Base-by-base conservation (phyloP, 2,888 invertebrate species). In the Cheilosia vernalis region DNA sequence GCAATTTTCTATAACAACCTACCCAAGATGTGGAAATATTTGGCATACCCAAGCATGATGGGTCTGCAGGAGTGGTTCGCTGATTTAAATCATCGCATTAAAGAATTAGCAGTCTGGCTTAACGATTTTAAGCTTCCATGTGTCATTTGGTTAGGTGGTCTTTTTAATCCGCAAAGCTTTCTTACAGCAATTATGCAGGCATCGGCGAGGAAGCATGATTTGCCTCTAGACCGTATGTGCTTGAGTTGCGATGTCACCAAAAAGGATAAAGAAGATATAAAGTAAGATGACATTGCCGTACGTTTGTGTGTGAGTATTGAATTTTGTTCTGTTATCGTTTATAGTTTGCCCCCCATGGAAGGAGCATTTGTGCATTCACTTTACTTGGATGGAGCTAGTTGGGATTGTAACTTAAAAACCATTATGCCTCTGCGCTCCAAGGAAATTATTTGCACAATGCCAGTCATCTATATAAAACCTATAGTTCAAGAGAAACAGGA, bases 181-280 rank as follows among this genome's bases (percentile, higher is more conserved):
- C 93, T 99, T 69, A 99, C 98, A 0, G 98, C 98, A 77, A 98
- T 99, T 90, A 98, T 98, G 98, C 99, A 99, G 93, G 98, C 97
- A 92, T 98, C 98, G 82, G 98, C 98, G 0, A 94, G 98, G 33
- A 98, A 96, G 92, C 98, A 98, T 91, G 98, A 98, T 92, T 96
- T 98, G 95, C 98, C 98, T 0, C 93, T 99, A 86, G 98, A 99
- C 93, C 97, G 97, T 91, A 98, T 99, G 98, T 97, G 97, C 90
- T 94, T 98, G 76, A 95, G 97, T 91, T 98, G 98, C 89, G 98
- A 99, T 90, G 98, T 99, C 70, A 98, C 98, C 37, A 98, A 98
- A 92, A 98, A 97, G 91, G 94, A 93, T 56, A 95, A 95, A 88
- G 96, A 97, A 84, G 98, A 98, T 89, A 95, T 98, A 90, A 95